These are phyloP conservation scores for Pampusana beccarii DNA, from an alignment of 2,113 vertebrate species.

Conservation along the genomic window DNA sequence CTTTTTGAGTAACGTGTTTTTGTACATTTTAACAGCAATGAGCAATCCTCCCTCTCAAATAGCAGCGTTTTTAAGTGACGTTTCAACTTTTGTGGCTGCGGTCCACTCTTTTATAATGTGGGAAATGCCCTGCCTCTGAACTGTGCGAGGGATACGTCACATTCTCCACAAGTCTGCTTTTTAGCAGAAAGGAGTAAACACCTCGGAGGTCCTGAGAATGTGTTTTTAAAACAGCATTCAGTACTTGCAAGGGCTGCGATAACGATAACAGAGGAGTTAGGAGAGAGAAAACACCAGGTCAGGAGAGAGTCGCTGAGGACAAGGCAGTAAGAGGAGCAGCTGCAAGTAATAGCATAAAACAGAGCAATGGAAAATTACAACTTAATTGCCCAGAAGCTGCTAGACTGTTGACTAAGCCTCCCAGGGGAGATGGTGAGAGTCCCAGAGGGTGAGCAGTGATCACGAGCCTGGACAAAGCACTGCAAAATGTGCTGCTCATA, in stretches of 20 bases:
- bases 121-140: slow-evolving; percentile 60
- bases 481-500: background rate
- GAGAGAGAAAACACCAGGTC: background rate
- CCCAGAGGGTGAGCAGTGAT: background rate
- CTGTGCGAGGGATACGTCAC: slow-evolving; percentile 2
- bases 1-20: slow-evolving; percentile 21
- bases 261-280: background rate
- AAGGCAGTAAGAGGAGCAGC: background rate
- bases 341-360: background rate
- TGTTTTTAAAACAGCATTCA: background rate
- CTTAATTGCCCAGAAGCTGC: background rate
- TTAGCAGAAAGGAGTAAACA: slow-evolving; percentile 31
- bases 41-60: slow-evolving; percentile 21
- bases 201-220: background rate
- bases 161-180: background rate
- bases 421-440: background rate
- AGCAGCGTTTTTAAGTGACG: background rate
- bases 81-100: background rate
- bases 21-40: background rate
- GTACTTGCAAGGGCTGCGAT: background rate
- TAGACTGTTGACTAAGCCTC: background rate
- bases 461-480: background rate
- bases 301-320: background rate
- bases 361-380: background rate
- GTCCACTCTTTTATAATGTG: slow-evolving; percentile 37